Percentiles rank a stretch among this genome's conserved stretches.
Conservation (phyloP, 2,797 vertebrate genomes). For the Phoxinus dragarum region DNA sequence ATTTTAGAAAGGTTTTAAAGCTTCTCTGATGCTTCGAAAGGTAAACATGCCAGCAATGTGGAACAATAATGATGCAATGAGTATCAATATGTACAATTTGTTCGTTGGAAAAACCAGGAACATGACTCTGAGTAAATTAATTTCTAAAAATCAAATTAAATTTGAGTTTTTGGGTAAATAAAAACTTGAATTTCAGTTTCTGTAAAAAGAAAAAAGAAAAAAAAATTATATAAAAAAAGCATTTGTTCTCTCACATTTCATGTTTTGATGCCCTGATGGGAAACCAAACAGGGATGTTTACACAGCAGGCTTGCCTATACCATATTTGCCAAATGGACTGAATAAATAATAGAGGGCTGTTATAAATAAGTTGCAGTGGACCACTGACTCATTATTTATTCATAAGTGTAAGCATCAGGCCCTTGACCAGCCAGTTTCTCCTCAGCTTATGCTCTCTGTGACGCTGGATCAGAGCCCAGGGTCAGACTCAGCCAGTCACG, state of each 20-base stretch:
- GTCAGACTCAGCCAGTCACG: conserved; percentile 20
- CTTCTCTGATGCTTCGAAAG: background rate
- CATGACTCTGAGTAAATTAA: background rate
- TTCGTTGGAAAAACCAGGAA: no score
- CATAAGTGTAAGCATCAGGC: conserved; percentile 63
- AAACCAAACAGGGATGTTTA: conserved; percentile 38
- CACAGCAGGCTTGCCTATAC: conserved; percentile 23
- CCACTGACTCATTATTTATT: conserved; percentile 64
- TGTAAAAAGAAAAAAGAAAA: background rate
- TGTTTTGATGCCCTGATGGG: conserved; percentile 3
- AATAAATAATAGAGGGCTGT: conserved; percentile 54
- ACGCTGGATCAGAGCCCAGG: conserved; percentile 33
- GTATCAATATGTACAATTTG: no score
- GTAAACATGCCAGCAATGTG: background rate
- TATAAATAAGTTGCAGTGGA: conserved; percentile 70
- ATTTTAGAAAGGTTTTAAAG: no score
- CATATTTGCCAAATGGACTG: conserved; percentile 41
- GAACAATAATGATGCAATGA: background rate
- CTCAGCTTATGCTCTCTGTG: conserved; percentile 38
- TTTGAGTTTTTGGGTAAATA: background rate
- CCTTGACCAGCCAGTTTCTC: conserved; percentile 21
- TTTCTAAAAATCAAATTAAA: background rate
- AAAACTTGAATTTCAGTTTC: background rate
- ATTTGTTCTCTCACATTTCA: background rate
- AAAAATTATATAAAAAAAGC: background rate